Evolutionary conservation across 64 coral and sea anemone species (phyloP).

Genomic region (Dendronephthya gigantea): DNA sequence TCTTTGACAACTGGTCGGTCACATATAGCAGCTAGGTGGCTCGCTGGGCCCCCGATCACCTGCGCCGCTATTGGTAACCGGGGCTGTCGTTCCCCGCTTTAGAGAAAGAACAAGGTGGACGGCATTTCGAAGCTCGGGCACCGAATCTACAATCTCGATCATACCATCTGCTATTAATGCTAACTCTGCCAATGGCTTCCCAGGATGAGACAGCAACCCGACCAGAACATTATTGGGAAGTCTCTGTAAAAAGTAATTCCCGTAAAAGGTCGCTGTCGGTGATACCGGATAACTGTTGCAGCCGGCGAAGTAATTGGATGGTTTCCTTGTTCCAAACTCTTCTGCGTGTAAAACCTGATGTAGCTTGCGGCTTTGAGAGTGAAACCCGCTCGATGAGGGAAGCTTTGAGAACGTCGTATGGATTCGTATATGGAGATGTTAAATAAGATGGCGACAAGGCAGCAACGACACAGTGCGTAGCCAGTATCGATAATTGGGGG

Average conservation of each 20-base stretch:
- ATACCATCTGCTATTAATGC: not conserved
- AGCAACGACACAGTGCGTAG: too few species aligned
- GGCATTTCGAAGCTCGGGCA: not conserved
- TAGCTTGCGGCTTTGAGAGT: not conserved
- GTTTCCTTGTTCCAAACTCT: too few species aligned
- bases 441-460: not conserved
- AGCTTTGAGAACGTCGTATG: not conserved
- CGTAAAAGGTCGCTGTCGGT: not conserved
- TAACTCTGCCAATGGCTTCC: not conserved
- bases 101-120: not conserved
- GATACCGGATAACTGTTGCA: not conserved
- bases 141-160: not conserved
- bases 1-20: not conserved
- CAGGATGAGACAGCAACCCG: not conserved
- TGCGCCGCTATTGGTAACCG: not conserved
- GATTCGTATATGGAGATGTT: not conserved
- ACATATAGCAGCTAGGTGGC: slow-evolving; percentile 18
- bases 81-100: not conserved
- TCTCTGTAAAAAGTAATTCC: not conserved
- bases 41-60: not conserved
- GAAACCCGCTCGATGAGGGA: not conserved
- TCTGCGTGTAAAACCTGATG: not conserved
- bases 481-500: too few species aligned
- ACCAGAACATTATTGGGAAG: not conserved
- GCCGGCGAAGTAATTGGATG: not conserved